phyloP scores from a whole-genome alignment of 2,888 invertebrate genomes.

The Andrena minutula region DNA sequence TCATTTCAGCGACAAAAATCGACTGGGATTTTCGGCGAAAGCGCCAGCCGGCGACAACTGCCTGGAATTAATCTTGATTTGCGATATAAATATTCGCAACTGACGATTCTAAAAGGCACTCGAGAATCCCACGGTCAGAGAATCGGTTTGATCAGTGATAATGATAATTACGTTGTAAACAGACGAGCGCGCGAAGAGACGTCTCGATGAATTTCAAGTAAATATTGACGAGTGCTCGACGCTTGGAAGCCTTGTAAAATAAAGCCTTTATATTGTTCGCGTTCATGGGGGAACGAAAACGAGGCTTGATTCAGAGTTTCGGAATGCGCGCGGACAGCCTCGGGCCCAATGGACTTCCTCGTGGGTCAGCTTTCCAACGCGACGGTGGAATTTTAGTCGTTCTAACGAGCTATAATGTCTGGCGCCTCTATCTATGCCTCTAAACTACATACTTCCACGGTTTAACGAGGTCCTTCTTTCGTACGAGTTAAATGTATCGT shows the following conservation, averaged over 20 bases:
- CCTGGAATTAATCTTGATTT: neutral
- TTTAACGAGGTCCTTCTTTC: neutral
- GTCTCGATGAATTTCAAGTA: slow-evolving; percentile 39
- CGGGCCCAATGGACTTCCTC: slow-evolving; percentile 69
- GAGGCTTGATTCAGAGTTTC: slow-evolving; percentile 72
- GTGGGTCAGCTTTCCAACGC: slow-evolving; percentile 74
- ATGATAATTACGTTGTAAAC: slow-evolving; percentile 1
- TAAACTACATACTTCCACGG: slow-evolving; percentile 12
- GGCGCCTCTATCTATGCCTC: slow-evolving; percentile 16
- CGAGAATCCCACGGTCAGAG: neutral
- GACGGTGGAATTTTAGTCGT: slow-evolving; percentile 73
- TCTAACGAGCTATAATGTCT: neutral
- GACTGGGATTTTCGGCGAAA: slow-evolving; percentile 12
- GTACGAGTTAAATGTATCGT: neutral
- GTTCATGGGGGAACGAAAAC: slow-evolving; percentile 38
- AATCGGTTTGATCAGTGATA: too few species aligned
- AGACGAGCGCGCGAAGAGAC: neutral
- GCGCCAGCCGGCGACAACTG: neutral
- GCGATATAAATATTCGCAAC: neutral
- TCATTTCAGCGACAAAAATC: slow-evolving; percentile 13
- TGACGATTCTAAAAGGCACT: too few species aligned
- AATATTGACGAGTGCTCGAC: slow-evolving; percentile 33
- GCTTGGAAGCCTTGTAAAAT: neutral
- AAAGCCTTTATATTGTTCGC: slow-evolving; percentile 2
- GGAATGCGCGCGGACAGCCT: slow-evolving; percentile 75